phyloP scores from a whole-genome alignment of 2,113 vertebrate species.

The Colaptes auratus region DNA sequence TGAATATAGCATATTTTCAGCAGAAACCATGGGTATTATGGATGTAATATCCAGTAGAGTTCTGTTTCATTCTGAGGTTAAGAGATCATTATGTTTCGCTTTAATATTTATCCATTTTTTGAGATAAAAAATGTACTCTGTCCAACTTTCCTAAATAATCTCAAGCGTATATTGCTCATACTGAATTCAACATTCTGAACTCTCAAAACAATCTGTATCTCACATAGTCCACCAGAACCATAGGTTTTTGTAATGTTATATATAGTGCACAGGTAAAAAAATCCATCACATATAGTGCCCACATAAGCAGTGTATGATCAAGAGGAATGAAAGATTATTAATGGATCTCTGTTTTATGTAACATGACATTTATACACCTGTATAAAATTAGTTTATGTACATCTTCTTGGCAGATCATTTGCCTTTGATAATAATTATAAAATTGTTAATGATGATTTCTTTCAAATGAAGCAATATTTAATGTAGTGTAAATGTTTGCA shows the following conservation, averaged over 20 bases:
- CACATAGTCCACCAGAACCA: background rate
- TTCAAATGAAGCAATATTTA: background rate
- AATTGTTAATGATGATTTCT: background rate
- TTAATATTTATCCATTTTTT: background rate
- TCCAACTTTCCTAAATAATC: background rate
- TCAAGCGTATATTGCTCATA: background rate
- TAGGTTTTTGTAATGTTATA: background rate
- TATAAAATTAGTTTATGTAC: background rate
- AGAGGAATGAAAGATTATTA: background rate
- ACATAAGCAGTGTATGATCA: background rate
- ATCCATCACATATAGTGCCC: background rate
- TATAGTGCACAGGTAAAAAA: background rate
- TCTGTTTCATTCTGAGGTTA: background rate
- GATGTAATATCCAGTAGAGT: fast-evolving
- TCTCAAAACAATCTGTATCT: background rate
- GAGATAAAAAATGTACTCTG: background rate
- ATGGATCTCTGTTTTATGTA: background rate
- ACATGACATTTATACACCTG: background rate
- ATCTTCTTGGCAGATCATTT: background rate
- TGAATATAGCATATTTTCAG: background rate
- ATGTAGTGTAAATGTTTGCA: background rate
- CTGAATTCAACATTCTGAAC: fast-evolving
- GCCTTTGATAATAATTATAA: background rate
- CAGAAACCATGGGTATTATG: background rate
- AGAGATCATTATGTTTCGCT: background rate